Evolutionary conservation across 2,113 vertebrate species (phyloP).

Genomic region (Myiagra hebetior): DNA sequence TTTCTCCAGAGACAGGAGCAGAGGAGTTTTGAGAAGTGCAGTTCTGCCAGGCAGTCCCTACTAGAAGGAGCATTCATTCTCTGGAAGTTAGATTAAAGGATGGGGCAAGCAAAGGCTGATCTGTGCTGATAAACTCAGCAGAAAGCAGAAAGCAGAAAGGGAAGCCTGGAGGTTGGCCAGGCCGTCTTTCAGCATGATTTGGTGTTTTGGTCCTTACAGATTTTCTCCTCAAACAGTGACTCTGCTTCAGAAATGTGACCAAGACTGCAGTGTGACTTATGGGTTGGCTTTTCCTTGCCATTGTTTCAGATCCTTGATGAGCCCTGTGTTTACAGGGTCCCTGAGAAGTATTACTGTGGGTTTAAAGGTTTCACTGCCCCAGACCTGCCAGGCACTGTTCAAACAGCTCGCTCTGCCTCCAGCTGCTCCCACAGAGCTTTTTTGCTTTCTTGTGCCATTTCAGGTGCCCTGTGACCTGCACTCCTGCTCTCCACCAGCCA

Average conservation of each 20-base stretch:
- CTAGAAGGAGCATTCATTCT: background rate
- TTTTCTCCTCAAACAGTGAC: background rate
- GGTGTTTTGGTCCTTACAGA: background rate
- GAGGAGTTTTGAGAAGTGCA: background rate
- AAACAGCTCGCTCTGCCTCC: background rate
- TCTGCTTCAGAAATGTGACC: background rate
- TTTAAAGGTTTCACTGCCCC: background rate
- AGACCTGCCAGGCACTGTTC: background rate
- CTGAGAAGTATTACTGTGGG: background rate
- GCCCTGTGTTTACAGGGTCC: background rate
- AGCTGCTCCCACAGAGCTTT: background rate
- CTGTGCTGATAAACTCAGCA: background rate
- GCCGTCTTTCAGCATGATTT: background rate
- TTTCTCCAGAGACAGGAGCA: background rate
- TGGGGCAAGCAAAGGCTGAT: background rate
- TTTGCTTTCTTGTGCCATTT: background rate
- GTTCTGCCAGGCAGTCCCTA: background rate
- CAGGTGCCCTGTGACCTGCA: conserved; percentile 3
- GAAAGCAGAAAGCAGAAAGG: background rate
- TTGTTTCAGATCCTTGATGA: background rate
- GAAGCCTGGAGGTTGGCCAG: background rate
- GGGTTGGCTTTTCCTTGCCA: background rate
- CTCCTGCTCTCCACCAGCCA: background rate
- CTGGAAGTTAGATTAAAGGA: background rate
- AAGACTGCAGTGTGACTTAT: background rate